Percentiles rank a stretch among this genome's conserved stretches.
Evolutionary conservation across 1,140 invertebrate genomes (phyloP).

Genomic region (Zaprionus camerounensis): DNA sequence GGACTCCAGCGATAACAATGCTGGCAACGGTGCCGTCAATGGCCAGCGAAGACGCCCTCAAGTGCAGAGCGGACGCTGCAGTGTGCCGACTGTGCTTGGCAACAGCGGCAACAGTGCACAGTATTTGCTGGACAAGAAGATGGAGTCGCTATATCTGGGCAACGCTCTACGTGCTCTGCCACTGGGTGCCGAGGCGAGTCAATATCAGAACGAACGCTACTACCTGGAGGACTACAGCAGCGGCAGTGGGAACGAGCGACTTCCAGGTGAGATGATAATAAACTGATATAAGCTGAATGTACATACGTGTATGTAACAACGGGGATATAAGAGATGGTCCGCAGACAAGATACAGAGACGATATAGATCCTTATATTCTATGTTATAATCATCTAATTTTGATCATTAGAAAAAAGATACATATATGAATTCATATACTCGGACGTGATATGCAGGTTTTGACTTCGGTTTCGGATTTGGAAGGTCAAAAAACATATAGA

Average conservation of each 20-base stretch:
- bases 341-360: too few species aligned
- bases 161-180: constrained; percentile 74
- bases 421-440: too few species aligned
- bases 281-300: background rate
- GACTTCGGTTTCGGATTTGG: too few species aligned
- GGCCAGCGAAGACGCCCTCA: constrained; percentile 34
- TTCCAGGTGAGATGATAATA: constrained; percentile 58
- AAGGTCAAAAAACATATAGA: too few species aligned
- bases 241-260: constrained; percentile 71
- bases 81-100: constrained; percentile 73
- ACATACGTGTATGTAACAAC: background rate
- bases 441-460: too few species aligned
- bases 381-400: too few species aligned
- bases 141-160: constrained; percentile 80
- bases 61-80: constrained; percentile 72
- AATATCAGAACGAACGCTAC: constrained; percentile 82
- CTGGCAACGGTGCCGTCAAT: constrained; percentile 36
- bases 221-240: constrained; percentile 81
- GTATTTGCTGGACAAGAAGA: constrained; percentile 82
- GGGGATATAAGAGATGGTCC: too few species aligned
- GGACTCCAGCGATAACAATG: constrained; percentile 74
- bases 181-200: constrained; percentile 74
- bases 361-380: too few species aligned
- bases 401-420: too few species aligned
- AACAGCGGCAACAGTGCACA: constrained; percentile 57